Evolutionary conservation across 2,888 invertebrate species (phyloP), one percentile per base, ranked within the genome.

Genomic region (Temnothorax unifasciatus): DNA sequence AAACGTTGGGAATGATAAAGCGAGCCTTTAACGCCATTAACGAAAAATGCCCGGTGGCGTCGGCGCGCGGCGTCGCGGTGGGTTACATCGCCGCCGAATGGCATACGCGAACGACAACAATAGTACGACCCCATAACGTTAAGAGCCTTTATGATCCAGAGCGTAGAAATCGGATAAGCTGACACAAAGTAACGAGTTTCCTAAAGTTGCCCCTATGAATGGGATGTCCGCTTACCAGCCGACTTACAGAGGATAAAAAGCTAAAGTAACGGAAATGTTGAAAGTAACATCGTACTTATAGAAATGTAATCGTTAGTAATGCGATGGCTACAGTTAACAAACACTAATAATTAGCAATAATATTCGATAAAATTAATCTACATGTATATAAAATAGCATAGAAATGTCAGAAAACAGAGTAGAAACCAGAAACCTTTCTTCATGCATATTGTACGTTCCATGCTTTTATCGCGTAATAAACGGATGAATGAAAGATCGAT

Each of bases 111-210:
- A 57, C 75, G 77, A 63, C 63, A 47, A 83, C 77, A 85, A 84
- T 84, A 63, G 82, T 41, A 74, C 52, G 61, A 85, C 6, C 63
- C 50, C 75, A 38, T 83, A 82, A 85, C 57, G 73, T 50, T 82
- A 82, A 75, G 47, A 73, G 84, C 85, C 84, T 88, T 89, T 90
- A 92, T 85, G 88, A 88, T 88, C 75, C 82, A 69, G 75, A 61
- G 52, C 76, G 68, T 79, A 83, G 84, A 84, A 85, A 85, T 79
- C 84, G 85, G 87, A 88, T 90, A 89, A 88, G 84, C 86, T 84
- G 75, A 73, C 61, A 52, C 38, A 85, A 57, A 84, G 81, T 88
- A 90, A 88, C 82, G 86, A 84, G 82, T 86, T 87, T 85, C 81
- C 85, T 81, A 73, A 87, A 88, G 87, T 86, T 86, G 82, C 85